Conservation (phyloP, 2,888 invertebrate species). For the Belgica antarctica region DNA sequence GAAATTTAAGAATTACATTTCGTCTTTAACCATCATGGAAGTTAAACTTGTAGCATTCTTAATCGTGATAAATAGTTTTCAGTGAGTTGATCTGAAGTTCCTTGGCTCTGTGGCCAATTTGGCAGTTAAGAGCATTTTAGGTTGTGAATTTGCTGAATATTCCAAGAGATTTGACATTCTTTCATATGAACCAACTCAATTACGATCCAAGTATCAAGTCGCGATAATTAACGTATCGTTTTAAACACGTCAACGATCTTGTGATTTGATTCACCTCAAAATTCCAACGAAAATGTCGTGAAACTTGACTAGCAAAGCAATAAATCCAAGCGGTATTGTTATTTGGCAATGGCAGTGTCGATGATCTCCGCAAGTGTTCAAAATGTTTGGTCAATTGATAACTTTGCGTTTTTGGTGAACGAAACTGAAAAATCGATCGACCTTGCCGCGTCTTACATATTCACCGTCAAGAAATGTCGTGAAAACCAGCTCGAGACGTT, state of each 20-base stretch:
- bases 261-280: background rate
- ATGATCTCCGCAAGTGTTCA: background rate
- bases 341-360: background rate
- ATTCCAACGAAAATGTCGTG: background rate
- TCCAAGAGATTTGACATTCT: too few relatives aligned
- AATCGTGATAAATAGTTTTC: too few relatives aligned
- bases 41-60: too few relatives aligned
- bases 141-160: too few relatives aligned
- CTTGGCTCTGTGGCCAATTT: too few relatives aligned
- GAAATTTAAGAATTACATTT: too few relatives aligned
- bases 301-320: background rate
- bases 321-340: background rate
- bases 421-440: background rate
- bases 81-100: too few relatives aligned
- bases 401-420: background rate
- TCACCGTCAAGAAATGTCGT: background rate
- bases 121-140: too few relatives aligned
- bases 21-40: too few relatives aligned
- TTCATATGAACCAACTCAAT: too few relatives aligned
- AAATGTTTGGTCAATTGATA: background rate
- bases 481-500: background rate
- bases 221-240: too few relatives aligned
- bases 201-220: too few relatives aligned
- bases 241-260: background rate
- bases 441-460: background rate